Evolutionary conservation across 2,113 vertebrate species (phyloP).

Genomic region (Salminus brasiliensis): DNA sequence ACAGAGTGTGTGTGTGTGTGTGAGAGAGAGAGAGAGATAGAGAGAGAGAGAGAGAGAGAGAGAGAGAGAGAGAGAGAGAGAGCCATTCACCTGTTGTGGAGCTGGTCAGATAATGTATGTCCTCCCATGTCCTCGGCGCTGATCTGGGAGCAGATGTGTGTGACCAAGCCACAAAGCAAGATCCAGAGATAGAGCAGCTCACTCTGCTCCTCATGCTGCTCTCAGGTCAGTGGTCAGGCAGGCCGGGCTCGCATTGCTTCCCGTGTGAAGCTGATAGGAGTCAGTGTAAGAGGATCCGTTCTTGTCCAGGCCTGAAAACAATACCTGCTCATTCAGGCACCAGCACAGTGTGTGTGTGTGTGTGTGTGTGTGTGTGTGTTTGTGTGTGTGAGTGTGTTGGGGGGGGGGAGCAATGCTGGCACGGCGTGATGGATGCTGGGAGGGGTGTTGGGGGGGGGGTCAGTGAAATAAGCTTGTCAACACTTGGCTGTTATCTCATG

Average conservation of each 20-base stretch:
- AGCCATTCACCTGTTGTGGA: slow-evolving; percentile 43
- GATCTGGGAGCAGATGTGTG: slow-evolving; percentile 29
- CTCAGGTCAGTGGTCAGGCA: slow-evolving; percentile 38
- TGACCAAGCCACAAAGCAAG: background rate
- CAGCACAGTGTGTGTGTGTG: background rate
- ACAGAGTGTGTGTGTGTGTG: background rate
- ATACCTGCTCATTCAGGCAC: slow-evolving; percentile 46
- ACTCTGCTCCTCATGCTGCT: slow-evolving; percentile 21
- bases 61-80: slow-evolving; percentile 14
- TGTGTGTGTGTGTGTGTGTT: background rate
- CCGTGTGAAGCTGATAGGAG: slow-evolving; percentile 47
- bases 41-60: slow-evolving; percentile 21
- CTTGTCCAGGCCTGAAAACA: slow-evolving; percentile 45
- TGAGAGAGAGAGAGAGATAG: background rate
- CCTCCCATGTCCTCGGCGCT: background rate
- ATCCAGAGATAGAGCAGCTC: slow-evolving; percentile 5
- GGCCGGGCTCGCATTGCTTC: slow-evolving; percentile 24
- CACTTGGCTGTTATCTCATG: slow-evolving; percentile 31
- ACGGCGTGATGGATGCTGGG: background rate
- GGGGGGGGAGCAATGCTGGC: background rate
- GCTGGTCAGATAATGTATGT: slow-evolving; percentile 24
- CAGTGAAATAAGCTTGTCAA: slow-evolving; percentile 32
- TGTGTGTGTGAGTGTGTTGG: background rate
- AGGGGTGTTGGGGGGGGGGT: background rate
- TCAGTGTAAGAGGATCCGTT: slow-evolving; percentile 36